A percentile compares a stretch with the other conserved stretches of the same genome.
Conservation (phyloP, 2,888 invertebrate species). For the Spialia ferax region DNA sequence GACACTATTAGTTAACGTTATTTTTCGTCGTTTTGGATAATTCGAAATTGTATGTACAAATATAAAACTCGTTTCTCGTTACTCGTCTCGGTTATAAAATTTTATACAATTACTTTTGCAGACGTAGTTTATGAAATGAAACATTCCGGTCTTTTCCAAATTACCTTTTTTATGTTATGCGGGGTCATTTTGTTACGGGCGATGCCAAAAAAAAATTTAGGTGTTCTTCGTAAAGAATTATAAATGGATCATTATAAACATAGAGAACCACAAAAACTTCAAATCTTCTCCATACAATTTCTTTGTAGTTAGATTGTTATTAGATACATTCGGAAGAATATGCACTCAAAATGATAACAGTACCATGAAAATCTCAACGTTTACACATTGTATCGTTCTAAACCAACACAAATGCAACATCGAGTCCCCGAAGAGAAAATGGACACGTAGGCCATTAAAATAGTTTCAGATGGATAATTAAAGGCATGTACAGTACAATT, state of each 20-base stretch:
- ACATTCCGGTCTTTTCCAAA: slow-evolving; percentile 23
- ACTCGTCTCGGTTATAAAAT: slow-evolving; percentile 12
- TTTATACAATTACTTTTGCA: slow-evolving; percentile 11
- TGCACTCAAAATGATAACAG: neutral
- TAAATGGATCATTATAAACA: neutral
- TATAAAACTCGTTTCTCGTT: no score
- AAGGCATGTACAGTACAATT: slow-evolving; percentile 24
- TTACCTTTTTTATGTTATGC: slow-evolving; percentile 19
- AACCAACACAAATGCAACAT: slow-evolving; percentile 5
- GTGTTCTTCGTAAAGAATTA: slow-evolving; percentile 15
- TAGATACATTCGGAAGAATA: neutral
- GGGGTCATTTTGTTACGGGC: slow-evolving; percentile 22
- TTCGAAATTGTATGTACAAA: slow-evolving; percentile 8
- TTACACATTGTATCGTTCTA: neutral
- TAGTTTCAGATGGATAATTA: slow-evolving; percentile 30
- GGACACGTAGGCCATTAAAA: slow-evolving; percentile 26
- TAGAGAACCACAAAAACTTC: neutral
- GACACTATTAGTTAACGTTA: no score
- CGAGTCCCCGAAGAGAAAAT: slow-evolving; percentile 6
- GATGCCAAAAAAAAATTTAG: slow-evolving; percentile 10
- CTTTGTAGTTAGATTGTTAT: neutral
- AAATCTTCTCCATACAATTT: neutral
- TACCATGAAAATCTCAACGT: neutral
- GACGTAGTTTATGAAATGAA: slow-evolving; percentile 25
- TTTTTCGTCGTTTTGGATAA: slow-evolving; percentile 1